Conservation (phyloP, 2,797 vertebrate species). For the Sebastes itinus region DNA sequence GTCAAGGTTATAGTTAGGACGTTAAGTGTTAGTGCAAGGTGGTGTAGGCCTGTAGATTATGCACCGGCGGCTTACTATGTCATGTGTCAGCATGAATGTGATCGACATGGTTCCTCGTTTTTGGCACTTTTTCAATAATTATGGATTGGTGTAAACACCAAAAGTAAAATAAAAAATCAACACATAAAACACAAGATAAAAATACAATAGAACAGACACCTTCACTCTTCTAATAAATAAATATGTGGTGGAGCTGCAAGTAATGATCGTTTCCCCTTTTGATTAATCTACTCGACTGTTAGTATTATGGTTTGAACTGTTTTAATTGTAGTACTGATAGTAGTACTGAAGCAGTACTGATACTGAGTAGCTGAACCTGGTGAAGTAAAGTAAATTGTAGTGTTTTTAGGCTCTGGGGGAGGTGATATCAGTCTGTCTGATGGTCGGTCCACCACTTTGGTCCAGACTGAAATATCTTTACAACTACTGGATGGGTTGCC, state of each 20-base stretch:
- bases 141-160: neutral
- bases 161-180: neutral
- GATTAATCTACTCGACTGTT: neutral
- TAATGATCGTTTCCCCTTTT: neutral
- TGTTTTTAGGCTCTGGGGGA: neutral
- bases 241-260: neutral
- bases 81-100: neutral
- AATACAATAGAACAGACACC: neutral
- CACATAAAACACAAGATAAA: neutral
- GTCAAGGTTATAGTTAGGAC: slow-evolving; percentile 32
- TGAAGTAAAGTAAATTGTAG: neutral
- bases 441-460: neutral
- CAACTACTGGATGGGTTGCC: neutral
- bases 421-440: neutral
- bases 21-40: neutral
- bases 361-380: neutral
- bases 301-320: neutral
- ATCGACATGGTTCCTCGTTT: neutral
- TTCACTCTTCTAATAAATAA: neutral
- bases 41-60: neutral
- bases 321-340: neutral
- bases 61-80: neutral
- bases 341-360: neutral
- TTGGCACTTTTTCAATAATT: neutral
- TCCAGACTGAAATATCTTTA: neutral